Evolutionary conservation across 2,113 vertebrate genomes (phyloP).

Genomic region (Picathartes gymnocephalus): DNA sequence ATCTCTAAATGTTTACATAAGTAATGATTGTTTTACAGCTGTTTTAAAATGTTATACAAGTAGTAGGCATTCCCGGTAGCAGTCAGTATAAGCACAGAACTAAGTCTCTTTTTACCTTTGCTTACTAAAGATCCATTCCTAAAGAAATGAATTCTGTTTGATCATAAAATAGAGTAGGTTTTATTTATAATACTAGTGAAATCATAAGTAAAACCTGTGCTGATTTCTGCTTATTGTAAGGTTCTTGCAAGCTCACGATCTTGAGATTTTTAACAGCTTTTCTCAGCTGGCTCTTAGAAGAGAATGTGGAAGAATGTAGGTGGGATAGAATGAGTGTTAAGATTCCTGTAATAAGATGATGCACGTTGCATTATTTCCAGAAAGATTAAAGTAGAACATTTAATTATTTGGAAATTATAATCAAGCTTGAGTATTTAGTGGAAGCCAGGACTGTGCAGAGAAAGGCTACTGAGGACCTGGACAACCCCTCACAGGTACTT

Average conservation of each 20-base stretch:
- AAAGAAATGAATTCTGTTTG: not conserved
- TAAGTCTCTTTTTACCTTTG: not conserved
- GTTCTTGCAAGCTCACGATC: not conserved
- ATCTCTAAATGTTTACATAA: constrained; percentile 30
- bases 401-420: not conserved
- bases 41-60: not conserved
- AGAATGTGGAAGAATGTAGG: not conserved
- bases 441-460: not conserved
- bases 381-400: not conserved
- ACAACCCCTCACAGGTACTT: not conserved
- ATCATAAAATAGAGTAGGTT: not conserved
- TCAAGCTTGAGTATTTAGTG: not conserved
- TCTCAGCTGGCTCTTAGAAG: not conserved
- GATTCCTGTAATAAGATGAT: not conserved
- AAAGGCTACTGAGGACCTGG: not conserved
- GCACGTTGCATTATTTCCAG: not conserved
- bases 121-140: not conserved
- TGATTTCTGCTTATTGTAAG: not conserved
- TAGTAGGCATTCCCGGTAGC: not conserved
- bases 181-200: not conserved
- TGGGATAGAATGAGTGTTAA: not conserved
- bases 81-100: not conserved
- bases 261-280: not conserved
- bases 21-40: not conserved
- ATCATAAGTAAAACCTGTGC: not conserved